phyloP scores from a whole-genome alignment of 2,797 vertebrate species.

The Chanos chanos region DNA sequence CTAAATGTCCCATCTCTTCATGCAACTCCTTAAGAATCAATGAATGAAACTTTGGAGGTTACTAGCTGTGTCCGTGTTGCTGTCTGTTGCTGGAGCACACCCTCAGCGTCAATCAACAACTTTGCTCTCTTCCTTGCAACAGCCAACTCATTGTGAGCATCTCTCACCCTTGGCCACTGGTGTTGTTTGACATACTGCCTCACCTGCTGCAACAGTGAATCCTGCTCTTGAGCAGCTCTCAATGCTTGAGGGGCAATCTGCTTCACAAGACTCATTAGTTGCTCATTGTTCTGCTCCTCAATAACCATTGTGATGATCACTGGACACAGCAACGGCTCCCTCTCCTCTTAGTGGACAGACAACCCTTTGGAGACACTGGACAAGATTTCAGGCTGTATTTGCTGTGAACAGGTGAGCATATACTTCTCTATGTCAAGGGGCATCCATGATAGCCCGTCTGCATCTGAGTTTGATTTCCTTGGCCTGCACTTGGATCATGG shows the following conservation, averaged over 20 bases:
- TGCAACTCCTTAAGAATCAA: background rate
- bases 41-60: background rate
- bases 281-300: background rate
- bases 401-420: too few species aligned
- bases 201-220: background rate
- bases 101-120: background rate
- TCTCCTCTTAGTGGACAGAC: background rate
- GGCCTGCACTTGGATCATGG: background rate
- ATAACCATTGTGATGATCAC: background rate
- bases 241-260: background rate
- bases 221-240: background rate
- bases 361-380: background rate
- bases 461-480: background rate
- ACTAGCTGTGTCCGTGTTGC: too few species aligned
- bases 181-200: too few species aligned
- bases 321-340: background rate
- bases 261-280: background rate
- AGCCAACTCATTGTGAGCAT: background rate
- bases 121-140: background rate
- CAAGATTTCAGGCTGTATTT: too few species aligned
- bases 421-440: too few species aligned
- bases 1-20: too few species aligned
- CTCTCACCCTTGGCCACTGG: background rate
- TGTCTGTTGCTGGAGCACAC: too few species aligned
- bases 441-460: too few species aligned